Base-by-base conservation (phyloP, 2,888 invertebrate species). In the Anaspis maculata region DNA sequence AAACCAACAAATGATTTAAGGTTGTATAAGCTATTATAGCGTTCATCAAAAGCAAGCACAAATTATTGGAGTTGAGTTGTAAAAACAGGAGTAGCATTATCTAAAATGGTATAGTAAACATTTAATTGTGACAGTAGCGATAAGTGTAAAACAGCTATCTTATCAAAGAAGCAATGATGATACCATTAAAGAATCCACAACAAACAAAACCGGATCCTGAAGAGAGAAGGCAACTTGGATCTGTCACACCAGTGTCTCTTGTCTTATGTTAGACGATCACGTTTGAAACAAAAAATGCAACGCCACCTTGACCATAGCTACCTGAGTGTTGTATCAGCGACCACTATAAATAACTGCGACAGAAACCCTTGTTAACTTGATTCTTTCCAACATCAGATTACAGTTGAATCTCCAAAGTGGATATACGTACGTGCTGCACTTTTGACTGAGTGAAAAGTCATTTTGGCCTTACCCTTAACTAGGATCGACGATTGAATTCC, bases 281-380 rank as follows among this genome's bases (percentile, higher is more conserved):
- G 25, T 15, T 24, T 10, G 25, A 29, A 27, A 28, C 34, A 59
- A 48, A 56, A 57, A 58, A 59, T 55, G 54, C 58, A 60, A 64
- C 62, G 62, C 62, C 62, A 62, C 61, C 60, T 59, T 51, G 57
- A 57, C 56, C 56, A 47, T 52, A 51, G 61, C 63, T 64, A 64
- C 64, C 64, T 64, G 64, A 61, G 63, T 61, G 61, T 64, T 64
- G 62, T 62, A 54, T 62, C 61, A 62, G 55, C 55, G 53, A 50
- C 58, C 51, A 54, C 57, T 52, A 64, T 64, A 64, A 64, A 64
- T 64, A 59, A 64, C 61, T 42, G 52, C 57, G 64, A 63, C 63
- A 63, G 59, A 57, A 60, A 63, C 62, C 64, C 63, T 62, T 64
- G 62, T 64, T 63, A 63, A 56, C 52, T 51, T 48, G 47, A 45